Evolutionary conservation across 2,797 vertebrate species (phyloP).

Genomic region (Takifugu rubripes): DNA sequence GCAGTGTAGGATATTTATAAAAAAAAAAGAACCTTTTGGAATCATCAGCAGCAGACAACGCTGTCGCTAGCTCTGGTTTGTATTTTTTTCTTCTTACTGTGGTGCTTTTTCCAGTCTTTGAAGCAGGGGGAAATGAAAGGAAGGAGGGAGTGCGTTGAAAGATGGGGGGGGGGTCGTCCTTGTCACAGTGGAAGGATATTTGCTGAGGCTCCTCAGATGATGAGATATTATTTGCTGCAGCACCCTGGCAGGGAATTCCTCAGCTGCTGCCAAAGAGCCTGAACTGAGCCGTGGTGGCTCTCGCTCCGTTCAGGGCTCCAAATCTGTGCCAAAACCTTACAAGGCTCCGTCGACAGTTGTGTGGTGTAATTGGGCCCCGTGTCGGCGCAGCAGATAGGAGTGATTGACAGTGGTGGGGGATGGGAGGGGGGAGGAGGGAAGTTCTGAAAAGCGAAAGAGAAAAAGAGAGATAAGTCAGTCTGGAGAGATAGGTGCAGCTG

Average conservation of each 20-base stretch:
- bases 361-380: constrained; percentile 41
- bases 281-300: constrained; percentile 35
- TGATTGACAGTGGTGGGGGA: background rate
- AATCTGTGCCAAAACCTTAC: constrained; percentile 46
- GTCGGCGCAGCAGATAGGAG: constrained; percentile 7
- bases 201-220: constrained; percentile 71
- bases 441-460: constrained; percentile 36
- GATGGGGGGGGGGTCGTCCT: constrained; percentile 36
- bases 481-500: constrained; percentile 86
- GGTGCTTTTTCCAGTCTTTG: constrained; percentile 43
- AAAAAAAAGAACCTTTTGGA: constrained; percentile 15
- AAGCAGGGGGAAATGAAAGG: constrained; percentile 24
- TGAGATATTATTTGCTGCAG: constrained; percentile 83
- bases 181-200: constrained; percentile 56
- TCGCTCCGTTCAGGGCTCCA: constrained; percentile 36
- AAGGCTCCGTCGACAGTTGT: constrained; percentile 21
- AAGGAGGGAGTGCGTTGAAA: constrained; percentile 19
- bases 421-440: constrained; percentile 6
- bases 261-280: constrained; percentile 76
- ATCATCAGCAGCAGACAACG: constrained; percentile 35
- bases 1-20: constrained; percentile 8
- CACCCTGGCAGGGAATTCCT: constrained; percentile 83
- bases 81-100: constrained; percentile 44
- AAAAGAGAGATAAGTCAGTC: constrained; percentile 48
- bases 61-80: constrained; percentile 14